Evolutionary conservation across 1,140 invertebrate genomes (phyloP), one percentile per base, ranked within the genome.

Genomic region (Drosophila seguyi): DNA sequence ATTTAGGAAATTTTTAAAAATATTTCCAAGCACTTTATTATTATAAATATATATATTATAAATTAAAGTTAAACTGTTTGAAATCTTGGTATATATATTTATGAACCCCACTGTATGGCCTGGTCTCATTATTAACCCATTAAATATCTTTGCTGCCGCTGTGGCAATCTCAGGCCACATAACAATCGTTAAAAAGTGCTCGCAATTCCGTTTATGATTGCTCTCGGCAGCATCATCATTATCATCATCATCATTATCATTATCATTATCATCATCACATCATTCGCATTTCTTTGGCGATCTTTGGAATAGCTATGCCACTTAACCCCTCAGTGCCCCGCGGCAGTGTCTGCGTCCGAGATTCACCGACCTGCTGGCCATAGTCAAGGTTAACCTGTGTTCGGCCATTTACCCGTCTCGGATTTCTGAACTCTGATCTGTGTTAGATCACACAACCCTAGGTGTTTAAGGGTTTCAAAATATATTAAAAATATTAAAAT

Each of bases 371-470:
- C 63, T 72, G 38, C 42, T 45, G 69, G 69, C 77, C 39, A 75
- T 75, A 75, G 72, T 62, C 79, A 82, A 82, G 79, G 80, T 69
- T 75, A 83, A 74, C 75, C 22, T 42, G 79, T 42, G 79, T 81
- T 81, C 44, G 55, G 66, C 29, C 68, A 36, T 71, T 72, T 71
- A 71, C 52, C 50, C 61, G 56, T 48, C 34, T 41, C 67, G 29
- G 20, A 42, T 22, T 6, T 27, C 38, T n/a, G n/a, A 18, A 3
- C 34, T 14, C 48, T 29, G 48, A 57, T 62, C 50, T 47, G 18
- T 31, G 20, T 36, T 36, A 16, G 31, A 53, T 36, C 10, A 39
- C 6, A n/a, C 53, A 25, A 3, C 25, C n/a, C 34, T 8, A 10
- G 20, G 29, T 13, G 29, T 13, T 60, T 16, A 18, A 20, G 18